Evolutionary conservation across 1,140 invertebrate genomes (phyloP), one percentile per base, ranked within the genome.

Genomic region (Atopsyche davidsoni): DNA sequence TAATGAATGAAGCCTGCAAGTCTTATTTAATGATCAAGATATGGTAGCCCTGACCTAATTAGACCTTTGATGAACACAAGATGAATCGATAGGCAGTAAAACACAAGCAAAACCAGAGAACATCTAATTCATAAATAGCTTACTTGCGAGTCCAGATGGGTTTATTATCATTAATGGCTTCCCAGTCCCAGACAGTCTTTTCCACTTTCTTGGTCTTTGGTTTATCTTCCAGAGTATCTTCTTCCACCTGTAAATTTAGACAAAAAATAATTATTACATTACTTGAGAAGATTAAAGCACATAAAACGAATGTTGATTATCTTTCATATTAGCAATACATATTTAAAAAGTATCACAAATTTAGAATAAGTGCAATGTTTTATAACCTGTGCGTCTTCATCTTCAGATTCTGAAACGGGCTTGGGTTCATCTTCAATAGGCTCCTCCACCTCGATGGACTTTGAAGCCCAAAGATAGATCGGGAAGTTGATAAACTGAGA

Each of bases 401-500:
- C 75, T 17, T 81, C 79, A 44, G 77, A 77, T 25, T 75, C 70
- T 3, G 78, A 73, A 9, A 75, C 70, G 1, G 70, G 63, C 25
- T 76, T 69, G 4, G 67, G 63, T 44, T 64, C 64, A 11, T 67
- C 67, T 24, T 76, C 76, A 41, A 80, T 63, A 9, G 83, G 78
- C 63, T 90, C 88, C 64, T 95, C 90, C 39, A 92, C 89, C 50
- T 89, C 83, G 54, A 96, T 80, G 17, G 87, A 92, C 72, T 89
- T 96, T 66, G 90, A 94, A 28, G 86, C 80, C 96, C 96, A 99
- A 61, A 99, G 68, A 67, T 92, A 92, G 62, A 99, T 99, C 14
- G 92, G 89, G 78, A 99, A 99, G 70, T 98, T 98, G 61, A 99
- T 99, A 70, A 99, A 99, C 75, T 99, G 96, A 1, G 92, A 97